These are phyloP conservation scores for Leptinotarsa lineolata DNA, from an alignment of 1,140 invertebrate genomes.

Conservation along the genomic window DNA sequence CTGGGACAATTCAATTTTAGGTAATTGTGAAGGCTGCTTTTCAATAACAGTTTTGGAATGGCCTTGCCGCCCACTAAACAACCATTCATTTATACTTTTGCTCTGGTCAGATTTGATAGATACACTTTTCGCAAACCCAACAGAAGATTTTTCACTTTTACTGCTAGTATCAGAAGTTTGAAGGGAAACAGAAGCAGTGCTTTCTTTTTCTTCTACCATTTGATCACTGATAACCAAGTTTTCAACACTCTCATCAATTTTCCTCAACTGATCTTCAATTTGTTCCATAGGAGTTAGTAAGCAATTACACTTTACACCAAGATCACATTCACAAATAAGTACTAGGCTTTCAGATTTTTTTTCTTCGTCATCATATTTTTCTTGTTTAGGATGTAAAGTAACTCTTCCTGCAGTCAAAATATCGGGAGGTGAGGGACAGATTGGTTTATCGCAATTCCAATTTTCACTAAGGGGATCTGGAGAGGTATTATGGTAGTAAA, in stretches of 20 bases:
- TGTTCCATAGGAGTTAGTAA: neutral
- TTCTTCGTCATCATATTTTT: neutral
- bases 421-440: neutral
- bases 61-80: neutral
- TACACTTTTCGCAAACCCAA: too few species aligned
- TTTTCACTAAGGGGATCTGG: neutral
- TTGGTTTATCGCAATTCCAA: neutral
- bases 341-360: neutral
- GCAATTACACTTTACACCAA: slow-evolving; percentile 7
- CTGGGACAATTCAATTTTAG: neutral
- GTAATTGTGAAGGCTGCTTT: neutral
- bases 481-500: neutral
- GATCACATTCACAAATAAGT: neutral
- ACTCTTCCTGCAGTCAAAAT: neutral
- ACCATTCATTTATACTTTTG: too few species aligned
- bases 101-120: too few species aligned
- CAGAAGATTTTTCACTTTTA: too few species aligned
- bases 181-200: too few species aligned
- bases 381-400: neutral
- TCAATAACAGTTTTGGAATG: neutral
- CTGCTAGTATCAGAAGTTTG: too few species aligned
- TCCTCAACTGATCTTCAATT: too few species aligned
- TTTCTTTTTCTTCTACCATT: too few species aligned
- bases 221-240: too few species aligned
- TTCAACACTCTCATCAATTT: too few species aligned